Evolutionary conservation across 92 coral and sea anemone genomes (phyloP).

Genomic region (Metridium senile): DNA sequence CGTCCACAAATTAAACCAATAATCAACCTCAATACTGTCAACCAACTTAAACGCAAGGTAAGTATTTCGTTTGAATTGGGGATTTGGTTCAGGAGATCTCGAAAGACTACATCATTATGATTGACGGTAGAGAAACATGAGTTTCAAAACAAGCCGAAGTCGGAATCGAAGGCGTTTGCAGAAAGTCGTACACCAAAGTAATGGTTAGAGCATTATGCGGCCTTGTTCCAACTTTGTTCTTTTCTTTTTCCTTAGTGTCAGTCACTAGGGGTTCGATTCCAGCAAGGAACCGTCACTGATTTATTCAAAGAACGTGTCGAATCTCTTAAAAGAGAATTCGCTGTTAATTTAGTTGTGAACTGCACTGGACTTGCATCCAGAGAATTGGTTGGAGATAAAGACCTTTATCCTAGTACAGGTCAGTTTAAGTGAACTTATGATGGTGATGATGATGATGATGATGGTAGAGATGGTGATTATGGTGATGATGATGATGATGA

Average conservation of each 20-base stretch:
- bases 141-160: too few species aligned
- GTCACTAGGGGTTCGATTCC: conserved; percentile 50
- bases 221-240: not conserved
- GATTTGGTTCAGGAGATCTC: too few species aligned
- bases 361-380: conserved; percentile 58
- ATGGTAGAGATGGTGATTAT: not conserved
- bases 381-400: conserved; percentile 62
- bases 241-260: conserved; percentile 24
- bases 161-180: too few species aligned
- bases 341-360: conserved; percentile 47
- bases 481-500: too few species aligned
- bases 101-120: too few species aligned
- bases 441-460: not conserved
- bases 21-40: too few species aligned
- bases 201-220: too few species aligned
- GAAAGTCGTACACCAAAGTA: too few species aligned
- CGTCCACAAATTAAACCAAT: too few species aligned
- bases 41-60: too few species aligned
- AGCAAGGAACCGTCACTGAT: conserved; percentile 37
- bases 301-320: conserved; percentile 51
- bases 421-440: not conserved
- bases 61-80: too few species aligned
- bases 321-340: conserved; percentile 40
- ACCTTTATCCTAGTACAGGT: conserved; percentile 59
- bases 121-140: too few species aligned